Evolutionary conservation across 2,888 invertebrate genomes (phyloP).

Genomic region (Aromia moschata): DNA sequence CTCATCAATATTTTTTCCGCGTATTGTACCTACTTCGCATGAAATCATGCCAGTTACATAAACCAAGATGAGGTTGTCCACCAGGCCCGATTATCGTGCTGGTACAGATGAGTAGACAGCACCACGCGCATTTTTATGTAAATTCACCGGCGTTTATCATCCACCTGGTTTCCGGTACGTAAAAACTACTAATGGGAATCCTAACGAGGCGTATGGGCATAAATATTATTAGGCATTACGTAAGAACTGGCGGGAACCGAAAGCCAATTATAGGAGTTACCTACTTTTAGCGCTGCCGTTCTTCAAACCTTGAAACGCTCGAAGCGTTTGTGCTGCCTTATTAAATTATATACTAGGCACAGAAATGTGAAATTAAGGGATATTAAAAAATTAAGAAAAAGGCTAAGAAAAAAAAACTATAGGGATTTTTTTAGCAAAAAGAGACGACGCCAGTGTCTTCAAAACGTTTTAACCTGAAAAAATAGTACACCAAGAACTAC

Average conservation of each 20-base stretch:
- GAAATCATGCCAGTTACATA: conserved; percentile 22
- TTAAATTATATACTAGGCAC: too few species aligned
- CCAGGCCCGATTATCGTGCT: conserved; percentile 1
- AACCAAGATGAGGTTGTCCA: conserved; percentile 26
- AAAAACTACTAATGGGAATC: conserved; percentile 32
- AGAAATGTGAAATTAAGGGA: too few species aligned
- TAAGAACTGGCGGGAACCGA: neutral
- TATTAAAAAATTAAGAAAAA: too few species aligned
- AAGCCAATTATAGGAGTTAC: neutral
- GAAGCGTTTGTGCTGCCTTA: too few species aligned
- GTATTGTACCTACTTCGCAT: conserved; percentile 2
- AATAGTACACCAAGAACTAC: too few species aligned
- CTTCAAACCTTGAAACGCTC: too few species aligned
- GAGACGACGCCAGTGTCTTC: too few species aligned
- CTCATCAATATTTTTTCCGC: conserved; percentile 3
- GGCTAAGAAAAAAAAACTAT: too few species aligned
- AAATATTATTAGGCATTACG: conserved; percentile 2
- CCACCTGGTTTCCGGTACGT: conserved; percentile 41
- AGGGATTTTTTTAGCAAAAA: too few species aligned
- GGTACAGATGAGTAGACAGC: conserved; percentile 12
- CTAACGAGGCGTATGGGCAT: conserved; percentile 29
- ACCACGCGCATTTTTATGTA: conserved; percentile 37
- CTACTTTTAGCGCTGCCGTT: neutral
- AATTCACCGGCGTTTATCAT: conserved; percentile 37
- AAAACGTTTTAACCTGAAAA: too few species aligned